Base-by-base conservation (phyloP, 2,113 vertebrate genomes). In the Chauna torquata region DNA sequence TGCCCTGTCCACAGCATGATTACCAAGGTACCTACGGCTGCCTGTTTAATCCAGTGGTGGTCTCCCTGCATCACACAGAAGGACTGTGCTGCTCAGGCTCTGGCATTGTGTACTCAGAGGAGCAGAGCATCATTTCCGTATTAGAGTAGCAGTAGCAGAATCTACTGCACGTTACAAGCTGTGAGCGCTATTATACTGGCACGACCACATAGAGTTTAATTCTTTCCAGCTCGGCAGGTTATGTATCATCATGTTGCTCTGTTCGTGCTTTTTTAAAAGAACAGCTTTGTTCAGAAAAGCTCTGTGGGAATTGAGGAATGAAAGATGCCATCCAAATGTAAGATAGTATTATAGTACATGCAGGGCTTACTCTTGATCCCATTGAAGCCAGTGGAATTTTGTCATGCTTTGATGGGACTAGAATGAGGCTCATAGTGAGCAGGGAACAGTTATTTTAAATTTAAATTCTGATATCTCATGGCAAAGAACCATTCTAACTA, bases 171-270 rank as follows among this genome's bases (percentile, higher is more conserved):
- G 75, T 49, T 89, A 55, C 58, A 78, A 89, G 75, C 90, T 90
- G 92, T 68, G 71, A 90, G 47, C 9, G 18, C 75, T 50, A 8
- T 93, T 85, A 36, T 34, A 38, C 66, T 50, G 70, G 16, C 75
- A 88, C 22, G 20, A 38, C 49, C 74, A 27, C 1, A 3, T 32
- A 38, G 38, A 77, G 74, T 9, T 80, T 80, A 80, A 76, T 49
- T 71, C 32, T 84, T 50, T 88, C 52, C 71, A 82, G 25, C 71
- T 94, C 90, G 82, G 79, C 74, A 42, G 81, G 59, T 78, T 75
- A 30, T 13, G 6, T 54, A 45, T 64, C 54, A 70, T 65, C 72
- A 30, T 12, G 34, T 74, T 57, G 62, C 61, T 45, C 50, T 76
- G 18, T 49, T 75, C 22, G 3, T 28, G 34, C 15, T 27, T 42